A percentile compares a stretch with the other conserved stretches of the same genome.
Evolutionary conservation across 2,888 invertebrate genomes (phyloP).

Genomic region (Adineta ricciae): DNA sequence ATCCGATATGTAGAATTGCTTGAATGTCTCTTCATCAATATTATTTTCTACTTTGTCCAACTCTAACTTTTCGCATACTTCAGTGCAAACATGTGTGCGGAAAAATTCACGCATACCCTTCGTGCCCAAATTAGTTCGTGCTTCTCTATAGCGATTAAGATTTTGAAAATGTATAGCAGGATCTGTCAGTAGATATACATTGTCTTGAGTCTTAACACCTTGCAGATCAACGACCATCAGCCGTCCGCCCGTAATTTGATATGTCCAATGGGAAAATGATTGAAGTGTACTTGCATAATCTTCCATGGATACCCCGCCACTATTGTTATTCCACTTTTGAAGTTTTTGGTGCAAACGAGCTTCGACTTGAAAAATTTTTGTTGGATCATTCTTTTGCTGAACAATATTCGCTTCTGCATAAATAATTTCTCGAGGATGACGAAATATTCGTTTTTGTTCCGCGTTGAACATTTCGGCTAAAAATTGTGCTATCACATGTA

Average conservation of each 20-base stretch:
- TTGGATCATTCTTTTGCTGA: background rate
- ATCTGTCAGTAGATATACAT: background rate
- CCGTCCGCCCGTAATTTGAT: background rate
- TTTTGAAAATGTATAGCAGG: conserved; percentile 17
- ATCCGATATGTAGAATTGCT: background rate
- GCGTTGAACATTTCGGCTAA: background rate
- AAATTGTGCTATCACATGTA: background rate
- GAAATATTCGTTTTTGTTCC: background rate
- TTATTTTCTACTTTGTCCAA: background rate
- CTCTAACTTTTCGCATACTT: background rate
- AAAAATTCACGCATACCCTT: too few relatives aligned
- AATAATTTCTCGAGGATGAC: background rate
- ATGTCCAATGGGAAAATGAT: conserved; percentile 22
- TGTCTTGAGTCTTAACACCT: background rate
- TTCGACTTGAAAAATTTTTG: background rate
- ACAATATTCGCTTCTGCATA: background rate
- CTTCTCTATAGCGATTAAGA: background rate
- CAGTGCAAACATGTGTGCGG: too few relatives aligned
- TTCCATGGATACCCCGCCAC: background rate
- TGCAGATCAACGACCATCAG: conserved; percentile 24
- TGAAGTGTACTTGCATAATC: background rate
- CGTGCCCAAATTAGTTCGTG: background rate
- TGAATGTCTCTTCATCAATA: background rate
- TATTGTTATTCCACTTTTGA: background rate
- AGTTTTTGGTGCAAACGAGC: background rate